Evolutionary conservation across 92 coral and sea anemone genomes (phyloP).

Genomic region (Paramuricea clavata): DNA sequence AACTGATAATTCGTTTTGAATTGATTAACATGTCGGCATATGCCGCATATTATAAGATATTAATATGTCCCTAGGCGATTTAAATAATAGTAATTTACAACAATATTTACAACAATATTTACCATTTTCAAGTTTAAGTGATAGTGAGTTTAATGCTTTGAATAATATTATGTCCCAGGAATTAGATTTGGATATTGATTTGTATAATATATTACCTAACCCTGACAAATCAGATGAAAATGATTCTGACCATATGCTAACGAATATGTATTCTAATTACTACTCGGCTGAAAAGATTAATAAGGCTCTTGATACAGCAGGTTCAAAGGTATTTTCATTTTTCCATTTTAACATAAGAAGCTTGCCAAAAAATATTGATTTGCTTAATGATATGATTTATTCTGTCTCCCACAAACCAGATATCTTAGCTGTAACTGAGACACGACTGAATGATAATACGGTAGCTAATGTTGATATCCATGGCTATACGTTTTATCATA

Average conservation of each 20-base stretch:
- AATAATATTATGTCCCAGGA: not conserved
- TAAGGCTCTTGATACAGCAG: conserved; percentile 10
- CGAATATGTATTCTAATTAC: conserved; percentile 42
- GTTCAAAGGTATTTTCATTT: conserved; percentile 25
- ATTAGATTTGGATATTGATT: not conserved
- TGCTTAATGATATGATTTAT: conserved; percentile 21
- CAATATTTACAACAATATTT: no score
- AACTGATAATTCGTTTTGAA: not conserved
- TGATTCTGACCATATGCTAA: conserved; percentile 47
- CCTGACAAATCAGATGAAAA: conserved; percentile 55
- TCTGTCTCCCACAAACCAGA: conserved; percentile 41
- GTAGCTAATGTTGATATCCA: conserved; percentile 53
- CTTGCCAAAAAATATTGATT: conserved; percentile 39
- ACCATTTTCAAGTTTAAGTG: not conserved
- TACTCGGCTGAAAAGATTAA: conserved; percentile 34
- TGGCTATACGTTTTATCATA: conserved; percentile 56
- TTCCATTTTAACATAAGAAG: conserved; percentile 65
- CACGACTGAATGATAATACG: conserved; percentile 60
- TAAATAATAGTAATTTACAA: no score
- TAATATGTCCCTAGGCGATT: not conserved
- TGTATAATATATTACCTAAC: conserved; percentile 44
- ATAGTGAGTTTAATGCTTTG: not conserved
- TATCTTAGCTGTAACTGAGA: conserved; percentile 1
- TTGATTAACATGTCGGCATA: not conserved
- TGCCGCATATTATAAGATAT: not conserved